Conservation (phyloP, 2,113 vertebrate species). For the Corynorhinus townsendii region DNA sequence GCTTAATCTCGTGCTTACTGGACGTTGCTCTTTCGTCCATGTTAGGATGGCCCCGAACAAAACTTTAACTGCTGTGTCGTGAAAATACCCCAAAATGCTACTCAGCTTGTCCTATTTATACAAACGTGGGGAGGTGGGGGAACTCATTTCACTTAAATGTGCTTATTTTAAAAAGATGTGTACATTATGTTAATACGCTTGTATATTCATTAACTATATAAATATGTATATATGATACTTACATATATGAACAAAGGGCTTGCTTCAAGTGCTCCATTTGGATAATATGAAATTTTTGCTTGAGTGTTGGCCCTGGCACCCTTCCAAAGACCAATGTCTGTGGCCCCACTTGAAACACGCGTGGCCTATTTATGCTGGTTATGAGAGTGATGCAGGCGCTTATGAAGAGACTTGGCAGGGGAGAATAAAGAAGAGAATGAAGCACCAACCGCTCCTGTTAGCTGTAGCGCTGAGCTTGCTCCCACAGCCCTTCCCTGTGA, state of each 20-base stretch:
- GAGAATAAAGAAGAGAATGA: not conserved
- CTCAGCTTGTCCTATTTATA: not conserved
- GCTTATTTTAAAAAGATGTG: not conserved
- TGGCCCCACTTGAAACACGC: not conserved
- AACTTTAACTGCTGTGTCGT: not conserved
- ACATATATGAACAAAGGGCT: not conserved
- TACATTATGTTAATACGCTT: not conserved
- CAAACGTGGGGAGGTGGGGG: not conserved
- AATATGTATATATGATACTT: not conserved
- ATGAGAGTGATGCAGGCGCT: not conserved
- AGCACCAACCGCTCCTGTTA: not conserved
- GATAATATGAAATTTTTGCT: not conserved
- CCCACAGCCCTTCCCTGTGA: not conserved
- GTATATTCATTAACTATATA: not conserved
- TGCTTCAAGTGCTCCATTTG: not conserved
- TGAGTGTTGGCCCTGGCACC: not conserved
- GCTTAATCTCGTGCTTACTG: not conserved
- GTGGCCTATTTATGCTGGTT: not conserved
- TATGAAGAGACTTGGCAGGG: not conserved
- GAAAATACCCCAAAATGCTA: not conserved
- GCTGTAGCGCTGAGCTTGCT: rapidly evolving
- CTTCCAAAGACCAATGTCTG: not conserved
- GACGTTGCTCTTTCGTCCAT: not conserved
- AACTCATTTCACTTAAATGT: not conserved
- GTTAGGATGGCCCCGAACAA: not conserved